These are phyloP conservation scores for Scomber scombrus DNA, from an alignment of 2,113 vertebrate genomes.

Conservation along the genomic window DNA sequence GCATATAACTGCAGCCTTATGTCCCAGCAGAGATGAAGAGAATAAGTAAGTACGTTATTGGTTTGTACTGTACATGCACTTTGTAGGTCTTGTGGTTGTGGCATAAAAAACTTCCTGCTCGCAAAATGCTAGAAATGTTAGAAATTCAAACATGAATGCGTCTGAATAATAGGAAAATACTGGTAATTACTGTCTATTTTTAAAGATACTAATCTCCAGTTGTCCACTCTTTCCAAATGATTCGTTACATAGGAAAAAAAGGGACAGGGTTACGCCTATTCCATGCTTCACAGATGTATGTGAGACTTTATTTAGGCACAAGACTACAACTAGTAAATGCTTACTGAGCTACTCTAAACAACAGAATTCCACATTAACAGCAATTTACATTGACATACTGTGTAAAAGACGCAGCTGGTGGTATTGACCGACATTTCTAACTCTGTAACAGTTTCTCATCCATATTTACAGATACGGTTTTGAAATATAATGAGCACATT, in stretches of 20 bases:
- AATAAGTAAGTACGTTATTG: no score
- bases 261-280: conserved; percentile 31
- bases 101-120: background rate
- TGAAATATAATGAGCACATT: conserved; percentile 69
- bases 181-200: background rate
- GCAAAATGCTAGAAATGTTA: background rate
- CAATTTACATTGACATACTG: conserved; percentile 60
- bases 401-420: conserved; percentile 59
- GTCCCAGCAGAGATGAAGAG: no score
- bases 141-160: background rate
- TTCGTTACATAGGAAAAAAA: background rate
- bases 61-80: background rate
- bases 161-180: background rate
- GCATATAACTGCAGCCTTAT: no score
- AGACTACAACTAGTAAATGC: conserved; percentile 75
- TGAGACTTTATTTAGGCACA: conserved; percentile 72
- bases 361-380: conserved; percentile 67
- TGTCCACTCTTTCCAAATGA: background rate
- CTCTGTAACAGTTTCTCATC: conserved; percentile 60
- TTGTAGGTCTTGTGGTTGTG: background rate
- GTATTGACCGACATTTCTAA: conserved; percentile 67
- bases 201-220: background rate
- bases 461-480: conserved; percentile 62
- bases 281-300: conserved; percentile 67
- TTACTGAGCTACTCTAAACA: conserved; percentile 73